Evolutionary conservation across 1,140 invertebrate genomes (phyloP), one percentile per base, ranked within the genome.

Genomic region (Heliconius eleuchia): DNA sequence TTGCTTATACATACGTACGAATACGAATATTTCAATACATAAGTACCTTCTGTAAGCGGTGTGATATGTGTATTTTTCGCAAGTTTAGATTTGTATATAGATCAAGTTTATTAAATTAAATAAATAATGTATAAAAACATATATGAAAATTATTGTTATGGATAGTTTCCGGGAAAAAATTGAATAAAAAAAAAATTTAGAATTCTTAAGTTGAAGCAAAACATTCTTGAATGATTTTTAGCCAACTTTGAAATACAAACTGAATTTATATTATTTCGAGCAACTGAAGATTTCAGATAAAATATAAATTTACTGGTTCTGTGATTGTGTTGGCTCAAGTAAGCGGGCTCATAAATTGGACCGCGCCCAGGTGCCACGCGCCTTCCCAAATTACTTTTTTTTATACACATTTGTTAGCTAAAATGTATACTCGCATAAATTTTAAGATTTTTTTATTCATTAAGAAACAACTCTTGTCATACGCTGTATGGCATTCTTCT

Each of bases 271-370:
- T 66, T 66, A 66, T 2, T 66, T 30, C 11, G 5, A 66, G 27
- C 13, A 66, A 66, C 11, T 66, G 60, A 30, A 66, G 60, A 66
- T 66, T 66, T 66, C 23, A 66, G 60, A 66, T 66, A 66, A 66
- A 66, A 27, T 5, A 30, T 55, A 46, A n/a, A 78, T 27, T 73
- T 78, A 37, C 30, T 23, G 71, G 37, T 30, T 23, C 60, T 30
- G 60, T 30, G 60, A 66, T 66, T 66, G 70, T 80, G 74, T 9
- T 55, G 30, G n/a, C 77, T 80, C 76, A 83, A 85, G 86, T 87
- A 86, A 82, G 80, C 78, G 87, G 76, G 78, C 80, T 80, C 85
- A 82, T 88, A 87, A 89, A 89, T 85, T 82, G 83, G 80, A 79
- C 81, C 83, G 81, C 84, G 60, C 84, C 84, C 86, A 86, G 86